A percentile compares a stretch with the other conserved stretches of the same genome.
phyloP scores from a whole-genome alignment of 92 coral and sea anemone genomes.

The Virgularia gustaviana region DNA sequence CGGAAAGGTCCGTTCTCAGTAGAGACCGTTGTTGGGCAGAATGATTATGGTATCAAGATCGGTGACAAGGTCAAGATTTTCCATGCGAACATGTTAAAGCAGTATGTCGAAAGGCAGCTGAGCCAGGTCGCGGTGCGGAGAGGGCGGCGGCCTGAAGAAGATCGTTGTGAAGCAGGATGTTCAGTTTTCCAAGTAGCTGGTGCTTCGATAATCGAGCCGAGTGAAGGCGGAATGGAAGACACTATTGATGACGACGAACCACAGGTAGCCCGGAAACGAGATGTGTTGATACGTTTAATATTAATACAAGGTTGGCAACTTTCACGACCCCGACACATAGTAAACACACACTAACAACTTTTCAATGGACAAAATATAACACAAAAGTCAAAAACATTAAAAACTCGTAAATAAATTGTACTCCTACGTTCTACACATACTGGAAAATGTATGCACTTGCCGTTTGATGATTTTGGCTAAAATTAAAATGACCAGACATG shows the following conservation, averaged over 20 bases:
- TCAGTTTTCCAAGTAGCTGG: constrained; percentile 12
- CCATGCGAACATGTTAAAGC: constrained; percentile 38
- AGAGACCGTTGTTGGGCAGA: constrained; percentile 11
- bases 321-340: too few species aligned
- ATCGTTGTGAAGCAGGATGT: background rate
- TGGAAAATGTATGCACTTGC: too few species aligned
- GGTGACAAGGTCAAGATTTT: constrained; percentile 21
- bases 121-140: background rate
- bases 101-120: constrained; percentile 22
- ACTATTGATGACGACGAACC: constrained; percentile 22
- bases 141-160: background rate
- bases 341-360: too few species aligned
- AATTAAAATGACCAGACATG: too few species aligned
- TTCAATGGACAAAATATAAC: too few species aligned
- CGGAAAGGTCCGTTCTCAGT: constrained; percentile 54
- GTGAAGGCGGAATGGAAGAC: constrained; percentile 17
- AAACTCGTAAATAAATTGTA: too few species aligned
- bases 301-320: too few species aligned
- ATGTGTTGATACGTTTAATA: too few species aligned
- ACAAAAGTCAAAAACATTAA: too few species aligned
- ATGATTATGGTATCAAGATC: constrained; percentile 3
- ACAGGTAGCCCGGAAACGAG: too few species aligned
- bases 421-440: too few species aligned
- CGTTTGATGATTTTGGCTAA: too few species aligned
- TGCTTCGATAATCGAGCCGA: constrained; percentile 31